These are phyloP conservation scores for Gobio gobio DNA, from an alignment of 2,113 vertebrate genomes.

Conservation along the genomic window DNA sequence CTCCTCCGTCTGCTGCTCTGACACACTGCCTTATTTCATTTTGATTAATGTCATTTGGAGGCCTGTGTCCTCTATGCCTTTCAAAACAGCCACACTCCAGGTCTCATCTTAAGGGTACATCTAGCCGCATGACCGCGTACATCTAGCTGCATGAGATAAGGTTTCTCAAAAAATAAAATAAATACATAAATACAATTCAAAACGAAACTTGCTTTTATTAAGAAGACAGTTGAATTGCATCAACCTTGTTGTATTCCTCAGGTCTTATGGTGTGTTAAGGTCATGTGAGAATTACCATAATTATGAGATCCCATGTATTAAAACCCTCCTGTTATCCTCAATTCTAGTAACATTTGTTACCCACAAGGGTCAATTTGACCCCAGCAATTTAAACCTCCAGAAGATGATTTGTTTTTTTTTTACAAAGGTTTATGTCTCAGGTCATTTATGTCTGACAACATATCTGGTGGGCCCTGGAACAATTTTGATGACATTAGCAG, in stretches of 20 bases:
- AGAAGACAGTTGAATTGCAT: not conserved
- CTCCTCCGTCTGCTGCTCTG: conserved; percentile 38
- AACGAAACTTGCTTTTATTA: not conserved
- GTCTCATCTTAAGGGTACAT: conserved; percentile 36
- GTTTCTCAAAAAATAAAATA: not conserved
- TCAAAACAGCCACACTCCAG: conserved; percentile 46
- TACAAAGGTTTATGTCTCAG: too few species aligned
- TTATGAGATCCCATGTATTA: not conserved
- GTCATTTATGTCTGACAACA: too few species aligned
- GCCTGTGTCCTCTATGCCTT: conserved; percentile 55
- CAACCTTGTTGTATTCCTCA: not conserved
- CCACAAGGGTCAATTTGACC: too few species aligned
- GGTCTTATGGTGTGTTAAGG: not conserved
- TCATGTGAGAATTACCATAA: not conserved
- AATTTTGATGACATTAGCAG: too few species aligned
- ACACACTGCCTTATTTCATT: conserved; percentile 58
- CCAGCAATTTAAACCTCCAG: too few species aligned
- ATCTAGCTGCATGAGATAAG: not conserved
- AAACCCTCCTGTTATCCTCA: too few species aligned
- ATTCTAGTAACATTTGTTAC: too few species aligned
- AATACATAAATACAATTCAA: not conserved
- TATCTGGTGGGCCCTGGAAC: too few species aligned
- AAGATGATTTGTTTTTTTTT: too few species aligned
- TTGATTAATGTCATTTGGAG: conserved; percentile 52
- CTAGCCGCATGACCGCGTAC: too few species aligned